Evolutionary conservation across 2,797 vertebrate genomes (phyloP).

Genomic region (Chrosomus eos): DNA sequence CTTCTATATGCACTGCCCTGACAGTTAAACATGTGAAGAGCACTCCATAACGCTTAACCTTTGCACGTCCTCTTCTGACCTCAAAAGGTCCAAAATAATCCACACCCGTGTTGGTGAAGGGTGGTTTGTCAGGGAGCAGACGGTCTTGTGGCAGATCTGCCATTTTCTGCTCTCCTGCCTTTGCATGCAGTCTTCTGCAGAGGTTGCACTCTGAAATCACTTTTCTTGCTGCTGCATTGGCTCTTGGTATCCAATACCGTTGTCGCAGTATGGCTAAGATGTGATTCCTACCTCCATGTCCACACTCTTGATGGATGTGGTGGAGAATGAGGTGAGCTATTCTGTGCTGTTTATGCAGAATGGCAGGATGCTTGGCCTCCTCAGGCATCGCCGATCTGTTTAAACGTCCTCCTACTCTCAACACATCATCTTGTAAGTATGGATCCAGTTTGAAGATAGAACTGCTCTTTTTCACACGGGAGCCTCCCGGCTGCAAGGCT

Average conservation of each 20-base stretch:
- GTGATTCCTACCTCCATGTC: background rate
- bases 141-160: background rate
- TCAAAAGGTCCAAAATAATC: constrained; percentile 2
- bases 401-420: constrained; percentile 11
- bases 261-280: background rate
- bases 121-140: background rate
- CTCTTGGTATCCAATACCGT: background rate
- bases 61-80: background rate
- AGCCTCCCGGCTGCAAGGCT: background rate
- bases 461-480: background rate
- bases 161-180: constrained; percentile 6
- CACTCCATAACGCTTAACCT: background rate
- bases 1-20: constrained; percentile 20
- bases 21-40: constrained; percentile 15
- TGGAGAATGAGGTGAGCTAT: constrained; percentile 3
- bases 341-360: background rate
- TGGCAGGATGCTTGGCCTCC: background rate
- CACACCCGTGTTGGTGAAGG: constrained; percentile 1
- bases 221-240: background rate
- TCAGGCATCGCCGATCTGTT: background rate
- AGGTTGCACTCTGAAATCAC: background rate
- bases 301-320: background rate
- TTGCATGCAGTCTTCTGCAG: background rate
- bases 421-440: constrained; percentile 6
- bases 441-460: constrained; percentile 18